phyloP scores from a whole-genome alignment of 2,797 vertebrate species.

The Onychomys leucogaster region DNA sequence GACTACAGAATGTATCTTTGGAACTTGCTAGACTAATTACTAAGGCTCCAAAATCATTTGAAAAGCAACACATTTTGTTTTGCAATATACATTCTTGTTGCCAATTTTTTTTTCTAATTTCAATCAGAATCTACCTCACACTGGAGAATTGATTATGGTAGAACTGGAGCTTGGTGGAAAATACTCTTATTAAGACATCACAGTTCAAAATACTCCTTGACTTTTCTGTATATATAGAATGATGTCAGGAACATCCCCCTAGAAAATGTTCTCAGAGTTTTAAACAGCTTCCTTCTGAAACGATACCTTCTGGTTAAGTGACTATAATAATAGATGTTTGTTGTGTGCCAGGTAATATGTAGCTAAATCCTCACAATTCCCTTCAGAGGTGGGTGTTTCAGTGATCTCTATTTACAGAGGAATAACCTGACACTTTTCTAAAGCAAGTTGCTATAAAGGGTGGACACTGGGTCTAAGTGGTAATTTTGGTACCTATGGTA shows the following conservation, averaged over 20 bases:
- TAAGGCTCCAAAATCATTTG: slow-evolving; percentile 89
- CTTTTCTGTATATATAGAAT: slow-evolving; percentile 39
- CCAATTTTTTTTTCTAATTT: slow-evolving; percentile 82
- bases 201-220: slow-evolving; percentile 54
- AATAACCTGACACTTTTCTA: neutral
- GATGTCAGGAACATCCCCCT: slow-evolving; percentile 52
- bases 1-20: slow-evolving; percentile 86
- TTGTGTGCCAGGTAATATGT: neutral
- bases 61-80: slow-evolving; percentile 91
- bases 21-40: slow-evolving; percentile 91
- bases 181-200: neutral
- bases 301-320: slow-evolving; percentile 37
- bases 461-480: neutral
- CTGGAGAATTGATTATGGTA: slow-evolving; percentile 66
- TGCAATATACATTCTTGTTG: slow-evolving; percentile 88
- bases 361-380: neutral
- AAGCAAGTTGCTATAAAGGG: neutral
- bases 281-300: slow-evolving; percentile 53
- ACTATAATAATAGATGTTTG: slow-evolving; percentile 47
- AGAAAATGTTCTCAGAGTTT: slow-evolving; percentile 44
- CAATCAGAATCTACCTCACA: slow-evolving; percentile 79
- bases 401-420: neutral
- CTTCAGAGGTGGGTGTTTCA: neutral
- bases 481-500: neutral
- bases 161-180: slow-evolving; percentile 15